Conservation (phyloP, 2,888 invertebrate genomes). For the Stratiomys singularior region DNA sequence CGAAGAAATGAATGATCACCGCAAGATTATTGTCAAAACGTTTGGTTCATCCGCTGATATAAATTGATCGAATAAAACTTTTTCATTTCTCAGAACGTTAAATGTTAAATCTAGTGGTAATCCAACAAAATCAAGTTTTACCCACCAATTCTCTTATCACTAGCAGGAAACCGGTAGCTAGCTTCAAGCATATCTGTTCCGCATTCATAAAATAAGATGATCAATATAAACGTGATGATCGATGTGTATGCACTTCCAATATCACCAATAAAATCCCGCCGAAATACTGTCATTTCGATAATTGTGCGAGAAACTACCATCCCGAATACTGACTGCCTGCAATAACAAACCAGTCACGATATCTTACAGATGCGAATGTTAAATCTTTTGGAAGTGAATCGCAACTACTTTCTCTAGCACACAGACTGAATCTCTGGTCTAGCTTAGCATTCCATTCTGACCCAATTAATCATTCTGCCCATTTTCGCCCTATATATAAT, state of each 20-base stretch:
- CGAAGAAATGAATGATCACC: background rate
- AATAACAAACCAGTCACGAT: slow-evolving; percentile 14
- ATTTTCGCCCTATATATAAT: too few species aligned
- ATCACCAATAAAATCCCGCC: background rate
- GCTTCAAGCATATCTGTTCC: background rate
- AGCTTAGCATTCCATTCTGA: too few species aligned
- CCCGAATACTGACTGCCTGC: background rate
- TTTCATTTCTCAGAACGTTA: too few species aligned
- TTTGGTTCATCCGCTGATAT: background rate
- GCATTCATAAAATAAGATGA: background rate
- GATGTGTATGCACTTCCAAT: background rate
- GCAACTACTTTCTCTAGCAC: slow-evolving; percentile 20
- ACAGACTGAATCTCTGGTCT: too few species aligned
- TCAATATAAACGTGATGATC: slow-evolving; percentile 27
- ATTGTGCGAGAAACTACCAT: background rate
- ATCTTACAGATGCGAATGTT: background rate
- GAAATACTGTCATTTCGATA: slow-evolving; percentile 28
- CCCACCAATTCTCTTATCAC: slow-evolving; percentile 27
- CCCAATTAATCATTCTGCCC: too few species aligned
- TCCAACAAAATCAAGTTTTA: background rate
- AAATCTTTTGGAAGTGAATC: too few species aligned
- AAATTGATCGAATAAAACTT: too few species aligned
- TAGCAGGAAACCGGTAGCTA: slow-evolving; percentile 13
- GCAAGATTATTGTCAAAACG: background rate
- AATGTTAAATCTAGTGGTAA: too few species aligned